Evolutionary conservation across 2,888 invertebrate genomes (phyloP).

Genomic region (Molorchus minor): DNA sequence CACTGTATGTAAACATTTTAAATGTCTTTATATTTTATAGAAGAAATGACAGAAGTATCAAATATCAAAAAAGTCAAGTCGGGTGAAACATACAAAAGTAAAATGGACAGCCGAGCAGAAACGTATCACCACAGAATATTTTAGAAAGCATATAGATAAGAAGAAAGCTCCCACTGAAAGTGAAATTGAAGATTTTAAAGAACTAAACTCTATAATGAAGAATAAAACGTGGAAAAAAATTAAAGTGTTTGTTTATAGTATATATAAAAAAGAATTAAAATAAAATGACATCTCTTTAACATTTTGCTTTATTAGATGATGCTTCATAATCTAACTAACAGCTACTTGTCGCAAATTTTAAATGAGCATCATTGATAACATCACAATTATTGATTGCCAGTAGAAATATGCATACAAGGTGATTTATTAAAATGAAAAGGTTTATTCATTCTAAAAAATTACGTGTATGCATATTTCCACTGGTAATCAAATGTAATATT

Average conservation of each 20-base stretch:
- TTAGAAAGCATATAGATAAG: neutral
- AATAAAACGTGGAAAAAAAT: slow-evolving; percentile 2
- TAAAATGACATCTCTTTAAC: too few species aligned
- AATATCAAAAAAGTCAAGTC: neutral
- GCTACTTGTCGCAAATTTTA: too few species aligned
- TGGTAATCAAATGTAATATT: too few species aligned
- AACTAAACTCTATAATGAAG: neutral
- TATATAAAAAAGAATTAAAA: neutral
- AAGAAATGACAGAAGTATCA: neutral
- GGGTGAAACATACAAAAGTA: neutral
- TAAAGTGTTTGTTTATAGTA: neutral
- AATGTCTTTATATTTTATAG: neutral
- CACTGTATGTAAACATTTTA: too few species aligned
- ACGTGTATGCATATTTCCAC: too few species aligned
- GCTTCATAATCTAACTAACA: too few species aligned
- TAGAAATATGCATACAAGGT: too few species aligned
- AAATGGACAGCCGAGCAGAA: neutral
- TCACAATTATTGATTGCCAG: too few species aligned
- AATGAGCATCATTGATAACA: too few species aligned
- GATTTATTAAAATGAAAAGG: too few species aligned
- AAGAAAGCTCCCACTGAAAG: neutral
- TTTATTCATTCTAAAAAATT: too few species aligned
- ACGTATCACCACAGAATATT: neutral
- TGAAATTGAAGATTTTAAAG: slow-evolving; percentile 1
- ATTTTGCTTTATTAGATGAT: too few species aligned